These are phyloP conservation scores for Tetramorium bicarinatum DNA, from an alignment of 2,888 invertebrate species.

Conservation along the genomic window DNA sequence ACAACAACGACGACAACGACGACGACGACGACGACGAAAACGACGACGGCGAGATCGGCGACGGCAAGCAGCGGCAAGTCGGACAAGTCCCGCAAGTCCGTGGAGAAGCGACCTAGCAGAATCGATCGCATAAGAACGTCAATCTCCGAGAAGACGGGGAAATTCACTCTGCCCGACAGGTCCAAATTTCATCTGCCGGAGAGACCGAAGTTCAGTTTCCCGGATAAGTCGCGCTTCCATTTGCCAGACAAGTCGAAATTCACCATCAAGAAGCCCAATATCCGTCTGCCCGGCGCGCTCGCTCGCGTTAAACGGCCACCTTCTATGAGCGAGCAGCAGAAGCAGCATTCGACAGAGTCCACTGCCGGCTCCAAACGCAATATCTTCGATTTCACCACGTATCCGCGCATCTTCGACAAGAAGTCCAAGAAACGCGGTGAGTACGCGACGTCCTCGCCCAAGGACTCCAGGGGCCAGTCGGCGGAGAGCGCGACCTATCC, in stretches of 20 bases:
- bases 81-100: conserved; percentile 75
- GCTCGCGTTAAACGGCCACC: conserved; percentile 57
- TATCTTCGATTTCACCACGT: conserved; percentile 92
- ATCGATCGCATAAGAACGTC: conserved; percentile 89
- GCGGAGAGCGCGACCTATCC: conserved; percentile 90
- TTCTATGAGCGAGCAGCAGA: conserved; percentile 31
- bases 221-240: conserved; percentile 87
- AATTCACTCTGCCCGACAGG: conserved; percentile 87
- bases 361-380: conserved; percentile 88
- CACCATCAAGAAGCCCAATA: conserved; percentile 87
- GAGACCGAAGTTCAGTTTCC: conserved; percentile 86
- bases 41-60: conserved; percentile 63
- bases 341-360: conserved; percentile 87
- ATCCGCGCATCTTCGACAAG: conserved; percentile 90
- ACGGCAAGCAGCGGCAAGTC: conserved; percentile 72
- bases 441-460: conserved; percentile 88
- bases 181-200: conserved; percentile 87
- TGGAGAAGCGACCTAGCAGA: conserved; percentile 82
- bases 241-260: conserved; percentile 89
- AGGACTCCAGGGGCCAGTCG: conserved; percentile 84
- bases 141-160: conserved; percentile 88
- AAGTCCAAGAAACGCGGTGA: conserved; percentile 83
- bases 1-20: conserved; percentile 78
- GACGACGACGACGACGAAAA: conserved; percentile 66
- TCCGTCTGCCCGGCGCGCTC: conserved; percentile 83